phyloP scores from a whole-genome alignment of 2,797 vertebrate species.

The Poeciliopsis turneri region DNA sequence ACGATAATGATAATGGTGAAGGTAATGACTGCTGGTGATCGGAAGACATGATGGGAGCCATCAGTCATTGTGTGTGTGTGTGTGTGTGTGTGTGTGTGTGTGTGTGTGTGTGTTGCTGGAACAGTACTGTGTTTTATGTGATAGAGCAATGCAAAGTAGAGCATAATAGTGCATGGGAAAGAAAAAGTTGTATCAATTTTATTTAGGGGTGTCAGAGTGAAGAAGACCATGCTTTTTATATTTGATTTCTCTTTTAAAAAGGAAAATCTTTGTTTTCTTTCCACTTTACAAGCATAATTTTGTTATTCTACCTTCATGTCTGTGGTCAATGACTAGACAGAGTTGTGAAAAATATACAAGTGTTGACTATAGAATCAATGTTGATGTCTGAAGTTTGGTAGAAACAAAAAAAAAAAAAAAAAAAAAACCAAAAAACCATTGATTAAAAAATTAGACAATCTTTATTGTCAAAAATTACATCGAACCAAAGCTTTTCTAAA shows the following conservation, averaged over 20 bases:
- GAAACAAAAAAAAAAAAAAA: slow-evolving; percentile 1
- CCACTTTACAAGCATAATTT: background rate
- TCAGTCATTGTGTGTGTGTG: slow-evolving; percentile 49
- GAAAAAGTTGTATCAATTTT: background rate
- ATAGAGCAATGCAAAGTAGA: background rate
- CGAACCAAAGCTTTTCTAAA: slow-evolving; percentile 30
- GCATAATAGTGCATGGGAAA: background rate
- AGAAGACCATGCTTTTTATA: background rate
- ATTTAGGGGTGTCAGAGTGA: background rate
- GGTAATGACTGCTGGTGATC: slow-evolving; percentile 75
- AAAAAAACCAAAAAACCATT: background rate
- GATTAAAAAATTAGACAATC: slow-evolving; percentile 44
- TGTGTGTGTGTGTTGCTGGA: slow-evolving; percentile 32
- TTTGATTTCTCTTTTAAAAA: background rate
- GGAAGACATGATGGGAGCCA: slow-evolving; percentile 70
- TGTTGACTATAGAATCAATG: background rate
- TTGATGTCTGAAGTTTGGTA: background rate
- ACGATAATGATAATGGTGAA: slow-evolving; percentile 75
- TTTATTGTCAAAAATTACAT: slow-evolving; percentile 69
- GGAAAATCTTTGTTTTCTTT: background rate
- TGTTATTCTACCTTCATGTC: background rate
- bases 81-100: slow-evolving; percentile 17
- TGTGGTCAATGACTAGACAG: background rate
- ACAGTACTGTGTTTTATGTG: background rate
- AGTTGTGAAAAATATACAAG: background rate